These are phyloP conservation scores for Tragelaphus buxtoni DNA, from an alignment of 2,113 vertebrate species.

Conservation along the genomic window DNA sequence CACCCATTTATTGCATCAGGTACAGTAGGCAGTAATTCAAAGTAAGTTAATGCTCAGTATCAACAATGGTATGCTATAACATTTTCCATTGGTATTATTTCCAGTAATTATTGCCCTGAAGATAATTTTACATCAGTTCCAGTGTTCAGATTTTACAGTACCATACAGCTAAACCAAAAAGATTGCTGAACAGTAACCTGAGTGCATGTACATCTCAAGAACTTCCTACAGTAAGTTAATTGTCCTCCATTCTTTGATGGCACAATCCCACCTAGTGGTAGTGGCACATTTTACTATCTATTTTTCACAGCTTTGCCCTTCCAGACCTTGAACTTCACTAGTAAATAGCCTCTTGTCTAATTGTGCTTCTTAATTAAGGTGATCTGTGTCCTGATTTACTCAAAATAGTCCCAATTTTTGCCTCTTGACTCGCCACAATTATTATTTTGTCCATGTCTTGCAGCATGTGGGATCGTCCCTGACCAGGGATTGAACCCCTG, in stretches of 20 bases:
- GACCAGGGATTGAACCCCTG: background rate
- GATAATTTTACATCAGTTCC: background rate
- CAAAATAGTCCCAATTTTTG: background rate
- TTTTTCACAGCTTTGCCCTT: background rate
- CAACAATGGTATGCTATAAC: background rate
- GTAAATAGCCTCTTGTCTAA: background rate
- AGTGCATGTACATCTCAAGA: background rate
- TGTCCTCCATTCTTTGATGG: background rate
- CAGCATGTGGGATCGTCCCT: background rate
- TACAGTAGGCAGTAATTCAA: background rate
- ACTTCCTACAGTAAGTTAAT: background rate
- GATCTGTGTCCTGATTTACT: background rate
- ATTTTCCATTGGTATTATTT: background rate
- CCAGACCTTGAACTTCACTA: background rate
- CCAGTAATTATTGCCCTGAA: background rate
- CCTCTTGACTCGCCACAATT: background rate
- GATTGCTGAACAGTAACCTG: background rate
- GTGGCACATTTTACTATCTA: background rate
- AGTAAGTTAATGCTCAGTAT: background rate
- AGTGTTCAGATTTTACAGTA: background rate
- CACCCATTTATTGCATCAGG: background rate
- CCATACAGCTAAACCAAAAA: background rate
- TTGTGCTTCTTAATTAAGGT: background rate
- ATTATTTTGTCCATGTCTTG: background rate
- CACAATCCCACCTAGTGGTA: constrained; percentile 24